A percentile compares a stretch with the other conserved stretches of the same genome.
phyloP scores from a whole-genome alignment of 2,113 vertebrate genomes.

The Takifugu bimaculatus region DNA sequence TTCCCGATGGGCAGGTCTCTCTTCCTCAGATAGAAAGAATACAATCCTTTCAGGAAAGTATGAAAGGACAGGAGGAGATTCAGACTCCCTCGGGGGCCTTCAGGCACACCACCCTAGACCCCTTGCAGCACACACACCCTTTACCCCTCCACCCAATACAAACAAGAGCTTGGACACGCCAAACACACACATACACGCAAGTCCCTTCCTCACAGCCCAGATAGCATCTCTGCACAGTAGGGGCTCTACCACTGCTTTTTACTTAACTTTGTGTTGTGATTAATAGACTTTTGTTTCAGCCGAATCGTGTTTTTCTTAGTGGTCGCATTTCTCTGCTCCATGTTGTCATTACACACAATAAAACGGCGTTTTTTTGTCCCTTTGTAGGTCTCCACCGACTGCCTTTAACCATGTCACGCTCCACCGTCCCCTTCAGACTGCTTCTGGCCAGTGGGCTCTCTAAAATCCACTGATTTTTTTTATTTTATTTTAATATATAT shows the following conservation, averaged over 20 bases:
- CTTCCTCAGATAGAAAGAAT: constrained; percentile 81
- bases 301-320: constrained; percentile 25
- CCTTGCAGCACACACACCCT: constrained; percentile 51
- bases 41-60: constrained; percentile 80
- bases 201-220: constrained; percentile 57
- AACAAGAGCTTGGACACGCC: constrained; percentile 60
- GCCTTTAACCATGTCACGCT: constrained; percentile 79
- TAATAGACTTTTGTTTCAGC: constrained; percentile 39
- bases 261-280: constrained; percentile 63
- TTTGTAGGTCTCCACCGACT: constrained; percentile 85
- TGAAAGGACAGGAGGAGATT: constrained; percentile 54
- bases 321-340: constrained; percentile 12
- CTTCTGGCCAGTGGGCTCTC: constrained; percentile 74
- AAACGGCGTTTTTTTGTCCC: constrained; percentile 9
- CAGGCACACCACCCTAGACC: constrained; percentile 52
- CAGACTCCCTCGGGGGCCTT: constrained; percentile 58
- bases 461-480: constrained; percentile 73
- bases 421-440: constrained; percentile 71
- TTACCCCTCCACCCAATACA: constrained; percentile 68
- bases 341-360: constrained; percentile 25
- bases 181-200: constrained; percentile 40
- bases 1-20: constrained; percentile 75
- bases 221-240: constrained; percentile 63
- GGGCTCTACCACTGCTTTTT: constrained; percentile 50
- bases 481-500: background rate